Conservation (phyloP, 2,888 invertebrate species). For the Phalangium opilio region DNA sequence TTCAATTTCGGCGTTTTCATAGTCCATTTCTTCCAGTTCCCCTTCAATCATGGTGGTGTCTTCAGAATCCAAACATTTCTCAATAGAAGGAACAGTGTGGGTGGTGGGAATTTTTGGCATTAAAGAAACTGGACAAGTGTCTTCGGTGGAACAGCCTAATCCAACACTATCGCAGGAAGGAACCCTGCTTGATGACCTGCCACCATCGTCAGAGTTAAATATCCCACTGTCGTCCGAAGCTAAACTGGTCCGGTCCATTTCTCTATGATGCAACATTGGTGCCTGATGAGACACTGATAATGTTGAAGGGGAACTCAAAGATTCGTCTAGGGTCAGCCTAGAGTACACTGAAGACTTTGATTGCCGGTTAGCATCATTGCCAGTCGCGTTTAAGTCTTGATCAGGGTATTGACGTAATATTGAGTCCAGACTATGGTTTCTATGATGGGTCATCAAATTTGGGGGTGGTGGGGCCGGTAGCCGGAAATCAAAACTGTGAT, state of each 20-base stretch:
- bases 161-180: not conserved
- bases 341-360: constrained; percentile 6
- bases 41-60: not conserved
- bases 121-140: not conserved
- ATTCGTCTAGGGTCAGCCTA: constrained; percentile 9
- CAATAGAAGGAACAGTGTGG: not conserved
- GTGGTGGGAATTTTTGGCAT: not conserved
- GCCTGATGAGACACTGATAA: constrained; percentile 2
- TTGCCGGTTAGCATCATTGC: not conserved
- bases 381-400: not conserved
- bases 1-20: not conserved
- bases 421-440: constrained; percentile 17
- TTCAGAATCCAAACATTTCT: not conserved
- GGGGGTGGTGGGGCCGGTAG: constrained; percentile 2
- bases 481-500: constrained; percentile 12
- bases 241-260: constrained; percentile 40
- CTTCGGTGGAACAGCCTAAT: not conserved
- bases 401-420: constrained; percentile 14
- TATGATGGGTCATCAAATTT: constrained; percentile 11
- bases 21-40: not conserved
- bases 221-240: constrained; percentile 71
- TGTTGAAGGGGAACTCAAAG: constrained; percentile 11
- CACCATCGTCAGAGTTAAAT: constrained; percentile 25
- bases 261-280: constrained; percentile 4
- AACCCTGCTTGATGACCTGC: not conserved